These are phyloP conservation scores for Ceyx erithaca DNA, from an alignment of 2,797 vertebrate genomes.

Conservation along the genomic window DNA sequence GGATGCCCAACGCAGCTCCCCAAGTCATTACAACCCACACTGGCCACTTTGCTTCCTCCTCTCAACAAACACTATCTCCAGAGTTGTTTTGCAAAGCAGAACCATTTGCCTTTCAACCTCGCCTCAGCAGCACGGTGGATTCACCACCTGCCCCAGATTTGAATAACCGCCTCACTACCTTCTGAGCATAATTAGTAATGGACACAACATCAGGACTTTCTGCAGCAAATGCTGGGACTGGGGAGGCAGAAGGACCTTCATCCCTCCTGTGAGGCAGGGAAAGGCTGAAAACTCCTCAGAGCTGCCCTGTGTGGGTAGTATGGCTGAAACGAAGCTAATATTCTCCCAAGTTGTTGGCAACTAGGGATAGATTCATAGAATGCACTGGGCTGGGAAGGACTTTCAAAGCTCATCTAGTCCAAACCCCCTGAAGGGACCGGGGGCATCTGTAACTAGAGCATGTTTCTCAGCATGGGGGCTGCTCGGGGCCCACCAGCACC, in stretches of 20 bases:
- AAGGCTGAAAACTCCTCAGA: background rate
- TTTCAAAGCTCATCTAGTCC: too few species aligned
- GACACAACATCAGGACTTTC: background rate
- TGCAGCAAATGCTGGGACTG: too few species aligned
- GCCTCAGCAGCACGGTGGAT: background rate
- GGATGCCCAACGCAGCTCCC: fast-evolving
- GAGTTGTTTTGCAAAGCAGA: background rate
- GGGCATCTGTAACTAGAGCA: too few species aligned
- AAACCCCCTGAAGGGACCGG: too few species aligned
- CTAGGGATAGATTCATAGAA: background rate
- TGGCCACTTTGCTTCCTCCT: background rate
- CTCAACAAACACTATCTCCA: background rate
- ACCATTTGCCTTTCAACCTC: background rate
- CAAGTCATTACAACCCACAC: background rate
- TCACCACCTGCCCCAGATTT: background rate
- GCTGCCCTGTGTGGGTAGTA: fast-evolving
- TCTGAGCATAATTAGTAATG: background rate
- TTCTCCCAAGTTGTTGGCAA: background rate
- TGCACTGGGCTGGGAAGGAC: too few species aligned
- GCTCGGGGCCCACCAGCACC: background rate
- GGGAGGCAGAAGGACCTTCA: too few species aligned
- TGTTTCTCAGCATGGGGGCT: too few species aligned
- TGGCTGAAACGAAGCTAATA: fast-evolving
- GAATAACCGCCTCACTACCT: background rate
- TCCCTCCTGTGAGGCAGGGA: background rate